These are phyloP conservation scores for Andrena marginata DNA, from an alignment of 2,888 invertebrate species.

Conservation along the genomic window DNA sequence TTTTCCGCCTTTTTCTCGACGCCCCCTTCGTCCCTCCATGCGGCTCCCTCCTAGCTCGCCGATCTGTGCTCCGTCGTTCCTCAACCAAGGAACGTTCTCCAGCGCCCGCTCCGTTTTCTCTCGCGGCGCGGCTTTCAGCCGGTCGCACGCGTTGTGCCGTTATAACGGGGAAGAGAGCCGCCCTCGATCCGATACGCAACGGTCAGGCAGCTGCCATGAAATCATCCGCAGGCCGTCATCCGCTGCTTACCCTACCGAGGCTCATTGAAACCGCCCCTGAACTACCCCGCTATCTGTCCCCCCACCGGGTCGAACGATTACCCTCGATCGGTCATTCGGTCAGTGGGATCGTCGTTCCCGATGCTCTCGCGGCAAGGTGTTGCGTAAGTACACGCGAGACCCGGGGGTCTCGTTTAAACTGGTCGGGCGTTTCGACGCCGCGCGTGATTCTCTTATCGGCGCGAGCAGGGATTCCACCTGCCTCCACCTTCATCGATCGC, in stretches of 20 bases:
- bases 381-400: background rate
- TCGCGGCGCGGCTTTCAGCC: constrained; percentile 17
- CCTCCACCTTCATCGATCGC: constrained; percentile 30
- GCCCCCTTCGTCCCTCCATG: background rate
- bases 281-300: background rate
- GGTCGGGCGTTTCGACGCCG: background rate
- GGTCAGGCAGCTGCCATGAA: constrained; percentile 47
- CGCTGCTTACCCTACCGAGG: constrained; percentile 31
- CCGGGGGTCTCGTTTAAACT: background rate
- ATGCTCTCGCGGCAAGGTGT: background rate
- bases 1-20: constrained; percentile 14
- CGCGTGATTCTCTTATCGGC: too few species aligned
- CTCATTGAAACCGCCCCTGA: constrained; percentile 50
- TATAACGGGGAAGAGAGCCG: constrained; percentile 66
- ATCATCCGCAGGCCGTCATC: constrained; percentile 53
- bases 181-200: constrained; percentile 8
- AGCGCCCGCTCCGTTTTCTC: background rate
- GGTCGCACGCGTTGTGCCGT: constrained; percentile 66
- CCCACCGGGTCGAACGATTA: constrained; percentile 7
- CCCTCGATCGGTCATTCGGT: constrained; percentile 38
- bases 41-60: background rate
- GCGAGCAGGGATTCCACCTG: too few species aligned
- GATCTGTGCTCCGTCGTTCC: background rate
- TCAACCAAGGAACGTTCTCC: background rate
- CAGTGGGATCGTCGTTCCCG: constrained; percentile 23